phyloP scores from a whole-genome alignment of 2,888 invertebrate genomes.

The Pachliopta kotzebuea region DNA sequence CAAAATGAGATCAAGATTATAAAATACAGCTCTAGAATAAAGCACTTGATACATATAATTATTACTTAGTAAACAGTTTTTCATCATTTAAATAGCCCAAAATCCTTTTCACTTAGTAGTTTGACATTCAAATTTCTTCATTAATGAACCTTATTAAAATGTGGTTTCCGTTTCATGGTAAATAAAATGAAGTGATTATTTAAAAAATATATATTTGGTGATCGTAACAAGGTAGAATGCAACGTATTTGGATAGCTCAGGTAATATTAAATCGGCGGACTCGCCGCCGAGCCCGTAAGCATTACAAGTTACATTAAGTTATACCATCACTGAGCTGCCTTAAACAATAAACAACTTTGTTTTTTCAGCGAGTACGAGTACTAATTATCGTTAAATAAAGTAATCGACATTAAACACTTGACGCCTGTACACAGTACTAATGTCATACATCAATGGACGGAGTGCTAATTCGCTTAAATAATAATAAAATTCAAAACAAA shows the following conservation, averaged over 20 bases:
- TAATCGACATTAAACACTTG: neutral
- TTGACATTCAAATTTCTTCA: no score
- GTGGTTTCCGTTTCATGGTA: neutral
- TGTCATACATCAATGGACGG: slow-evolving; percentile 49
- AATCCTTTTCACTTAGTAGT: no score
- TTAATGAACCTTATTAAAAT: neutral
- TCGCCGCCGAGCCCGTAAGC: neutral
- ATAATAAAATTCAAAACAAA: slow-evolving; percentile 27
- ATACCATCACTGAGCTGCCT: neutral
- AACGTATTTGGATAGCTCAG: neutral
- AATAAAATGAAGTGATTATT: slow-evolving; percentile 28
- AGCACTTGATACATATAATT: no score
- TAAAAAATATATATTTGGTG: slow-evolving; percentile 34
- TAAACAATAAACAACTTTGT: neutral
- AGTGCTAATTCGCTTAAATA: slow-evolving; percentile 42
- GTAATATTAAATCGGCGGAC: neutral
- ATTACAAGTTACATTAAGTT: neutral
- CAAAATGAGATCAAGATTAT: no score
- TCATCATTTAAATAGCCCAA: no score
- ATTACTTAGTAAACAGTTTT: no score
- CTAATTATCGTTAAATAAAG: neutral
- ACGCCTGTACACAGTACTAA: no score
- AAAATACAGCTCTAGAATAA: no score
- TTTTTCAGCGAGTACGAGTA: neutral
- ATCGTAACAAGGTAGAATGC: neutral